These are phyloP conservation scores for Julus scandinavius DNA, from an alignment of 2,888 invertebrate genomes.

Conservation along the genomic window DNA sequence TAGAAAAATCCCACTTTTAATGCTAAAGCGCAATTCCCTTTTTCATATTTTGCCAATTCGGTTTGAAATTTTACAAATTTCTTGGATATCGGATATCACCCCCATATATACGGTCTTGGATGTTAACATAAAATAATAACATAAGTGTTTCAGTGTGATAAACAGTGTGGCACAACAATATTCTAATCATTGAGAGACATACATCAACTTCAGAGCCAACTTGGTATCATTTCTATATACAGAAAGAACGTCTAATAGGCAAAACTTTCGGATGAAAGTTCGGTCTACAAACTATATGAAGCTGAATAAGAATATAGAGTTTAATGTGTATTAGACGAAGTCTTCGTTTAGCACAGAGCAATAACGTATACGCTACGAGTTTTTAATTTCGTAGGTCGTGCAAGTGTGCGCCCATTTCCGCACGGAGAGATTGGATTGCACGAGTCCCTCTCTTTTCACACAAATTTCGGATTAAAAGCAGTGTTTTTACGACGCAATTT, in stretches of 20 bases:
- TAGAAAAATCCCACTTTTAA: too few relatives aligned
- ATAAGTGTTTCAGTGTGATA: too few relatives aligned
- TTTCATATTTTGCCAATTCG: too few relatives aligned
- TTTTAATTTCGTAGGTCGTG: neutral
- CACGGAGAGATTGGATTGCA: neutral
- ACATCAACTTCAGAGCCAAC: too few relatives aligned
- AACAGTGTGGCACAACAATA: too few relatives aligned
- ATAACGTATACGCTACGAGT: neutral
- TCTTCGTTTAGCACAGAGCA: neutral
- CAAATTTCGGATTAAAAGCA: slow-evolving; percentile 39
- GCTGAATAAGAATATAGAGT: neutral
- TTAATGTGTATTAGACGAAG: neutral
- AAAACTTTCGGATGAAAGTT: neutral
- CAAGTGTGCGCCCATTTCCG: neutral
- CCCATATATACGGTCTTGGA: too few relatives aligned
- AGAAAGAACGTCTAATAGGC: too few relatives aligned
- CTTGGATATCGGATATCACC: too few relatives aligned
- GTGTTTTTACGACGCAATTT: slow-evolving; percentile 27
- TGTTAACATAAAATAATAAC: too few relatives aligned
- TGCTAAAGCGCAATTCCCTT: too few relatives aligned
- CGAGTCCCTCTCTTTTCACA: neutral
- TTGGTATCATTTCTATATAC: neutral
- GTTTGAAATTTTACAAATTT: too few relatives aligned
- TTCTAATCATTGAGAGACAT: too few relatives aligned
- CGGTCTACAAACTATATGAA: neutral